Evolutionary conservation across 2,888 invertebrate species (phyloP), one percentile per base, ranked within the genome.

Genomic region (Sycophila texana): DNA sequence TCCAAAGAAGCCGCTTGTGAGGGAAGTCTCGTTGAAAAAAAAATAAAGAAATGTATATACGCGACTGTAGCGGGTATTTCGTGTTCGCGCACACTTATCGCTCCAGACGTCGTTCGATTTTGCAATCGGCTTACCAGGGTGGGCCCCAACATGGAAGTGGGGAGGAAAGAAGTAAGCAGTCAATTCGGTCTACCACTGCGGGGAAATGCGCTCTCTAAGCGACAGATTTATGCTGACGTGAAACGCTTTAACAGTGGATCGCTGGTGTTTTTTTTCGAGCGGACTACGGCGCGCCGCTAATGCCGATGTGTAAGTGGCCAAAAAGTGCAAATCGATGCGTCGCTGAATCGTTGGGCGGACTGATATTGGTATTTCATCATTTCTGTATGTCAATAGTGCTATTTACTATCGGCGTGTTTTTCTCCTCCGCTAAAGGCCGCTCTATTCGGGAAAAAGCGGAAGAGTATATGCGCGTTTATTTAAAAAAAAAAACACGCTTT

Each of bases 81-180:
- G 82, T 80, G 53, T 39, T 39, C 39, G 39, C 39, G n/a, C 74
- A 79, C 80, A 80, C 80, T 81, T 83, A 82, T 83, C 80, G 80
- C 58, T 76, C 77, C 72, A 63, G 60, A 71, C 53, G 65, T 81
- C 77, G 51, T 67, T 83, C 83, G 83, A 84, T 83, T 83, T 73
- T 79, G 80, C 83, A 82, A 83, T 84, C 82, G 80, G 83, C 81
- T 83, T 82, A 82, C 81, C 39, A 10, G 39, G 10, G 26, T 26
- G 39, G 73, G 76, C 79, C 49, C 53, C 47, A 39, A 30, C 13
- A 70, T 16, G 3, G 14, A 26, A 2, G 20, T 20, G n/a, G 39
- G 4, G 39, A 10, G 39, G 39, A 39, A 81, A 80, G 80, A 81
- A 81, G 81, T 79, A 81, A 79, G 68, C 78, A 74, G 67, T 20